A percentile compares a stretch with the other conserved stretches of the same genome.
Evolutionary conservation across 2,888 invertebrate species (phyloP).

Genomic region (Dryomyza anilis): DNA sequence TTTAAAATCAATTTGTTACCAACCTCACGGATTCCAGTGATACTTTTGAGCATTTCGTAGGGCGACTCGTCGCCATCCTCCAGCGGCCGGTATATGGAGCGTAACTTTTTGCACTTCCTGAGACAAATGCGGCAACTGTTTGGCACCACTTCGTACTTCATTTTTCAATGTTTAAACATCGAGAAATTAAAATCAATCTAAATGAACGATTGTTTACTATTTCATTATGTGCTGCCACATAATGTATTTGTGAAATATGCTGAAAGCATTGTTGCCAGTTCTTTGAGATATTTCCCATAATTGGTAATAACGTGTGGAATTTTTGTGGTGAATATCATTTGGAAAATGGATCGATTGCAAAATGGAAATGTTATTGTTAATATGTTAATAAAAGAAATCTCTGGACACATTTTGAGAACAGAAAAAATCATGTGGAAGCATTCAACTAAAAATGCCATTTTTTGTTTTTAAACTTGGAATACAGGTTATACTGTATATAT

Average conservation of each 20-base stretch:
- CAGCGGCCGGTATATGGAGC: slow-evolving; percentile 49
- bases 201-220: neutral
- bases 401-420: too few relatives aligned
- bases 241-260: neutral
- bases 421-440: too few relatives aligned
- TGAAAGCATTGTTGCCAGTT: neutral
- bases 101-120: slow-evolving; percentile 46
- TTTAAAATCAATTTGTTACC: too few relatives aligned
- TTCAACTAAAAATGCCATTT: too few relatives aligned
- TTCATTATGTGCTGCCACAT: neutral
- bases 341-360: too few relatives aligned
- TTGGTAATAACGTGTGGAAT: neutral
- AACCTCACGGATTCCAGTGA: slow-evolving; percentile 47
- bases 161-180: slow-evolving; percentile 30
- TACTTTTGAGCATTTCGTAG: slow-evolving; percentile 49
- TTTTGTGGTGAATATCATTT: neutral
- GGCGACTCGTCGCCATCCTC: slow-evolving; percentile 53
- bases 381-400: too few relatives aligned
- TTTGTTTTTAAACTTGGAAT: too few relatives aligned
- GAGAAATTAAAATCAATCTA: neutral
- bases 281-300: neutral
- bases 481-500: too few relatives aligned
- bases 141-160: slow-evolving; percentile 42
- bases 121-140: slow-evolving; percentile 53
- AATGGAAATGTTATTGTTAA: too few relatives aligned